Base-by-base conservation (phyloP, 2,888 invertebrate species). In the Drosophila kanekoi region DNA sequence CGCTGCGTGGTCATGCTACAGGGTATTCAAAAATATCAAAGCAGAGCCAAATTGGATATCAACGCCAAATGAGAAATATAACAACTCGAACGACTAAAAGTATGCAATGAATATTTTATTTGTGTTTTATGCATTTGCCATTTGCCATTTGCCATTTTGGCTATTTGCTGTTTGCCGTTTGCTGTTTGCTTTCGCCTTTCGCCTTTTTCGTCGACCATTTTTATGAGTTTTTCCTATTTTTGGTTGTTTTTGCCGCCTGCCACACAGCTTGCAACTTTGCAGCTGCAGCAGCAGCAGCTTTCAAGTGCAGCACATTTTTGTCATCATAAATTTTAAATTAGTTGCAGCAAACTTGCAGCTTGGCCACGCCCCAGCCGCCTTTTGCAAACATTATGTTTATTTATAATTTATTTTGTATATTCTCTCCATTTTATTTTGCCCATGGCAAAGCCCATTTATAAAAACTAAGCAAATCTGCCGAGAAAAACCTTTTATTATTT, bases 301-400 rank as follows among this genome's bases (percentile, higher is more conserved):
- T 69, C 69, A 64, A 77, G 58, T 69, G 69, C 75, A 74, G 71
- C 74, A 77, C 49, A 75, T 77, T 76, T 79, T 73, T 72, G 66
- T 63, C 80, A 82, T 82, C 82, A 84, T 84, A 80, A 87, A 84
- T 84, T 80, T 85, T 85, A 81, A 76, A 84, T 87, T 73, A 82
- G 79, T 69, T 79, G 68, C 71, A 61, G 68, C 61, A 71, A 71
- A 76, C 58, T 63, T 52, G 45, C 43, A 61, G 64, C n/a, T 32
- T 44, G 13, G 4, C 28, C 38, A 32, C 13, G 56, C 20, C n/a
- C n/a, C 48, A 3, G 14, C 40, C 28, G 38, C 33, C 47, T 33
- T 4, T 37, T 28, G 40, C 45, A 14, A 35, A 40, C 40, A 40
- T 38, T 38, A 23, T 64, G 47, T 59, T 56, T 69, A 54, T 64